A percentile compares a stretch with the other conserved stretches of the same genome.
Conservation (phyloP, 2,888 invertebrate species). For the Ceriagrion tenellum region DNA sequence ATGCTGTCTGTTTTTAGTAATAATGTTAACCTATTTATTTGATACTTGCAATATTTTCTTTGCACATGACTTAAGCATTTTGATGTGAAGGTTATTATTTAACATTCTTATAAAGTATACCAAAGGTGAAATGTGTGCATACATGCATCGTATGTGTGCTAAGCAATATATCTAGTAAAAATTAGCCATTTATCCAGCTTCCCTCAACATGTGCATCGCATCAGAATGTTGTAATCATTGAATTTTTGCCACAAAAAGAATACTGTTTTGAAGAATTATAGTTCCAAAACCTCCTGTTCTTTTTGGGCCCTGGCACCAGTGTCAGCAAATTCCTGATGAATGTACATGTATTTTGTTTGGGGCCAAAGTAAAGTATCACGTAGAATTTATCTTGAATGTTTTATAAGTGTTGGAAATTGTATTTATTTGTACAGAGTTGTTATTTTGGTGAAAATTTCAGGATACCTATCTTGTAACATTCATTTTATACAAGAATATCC, state of each 20-base stretch:
- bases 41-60: background rate
- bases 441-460: too few relatives aligned
- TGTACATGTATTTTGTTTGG: background rate
- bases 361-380: background rate
- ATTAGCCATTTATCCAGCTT: background rate
- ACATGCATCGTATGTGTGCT: background rate
- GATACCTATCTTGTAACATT: too few relatives aligned
- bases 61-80: background rate
- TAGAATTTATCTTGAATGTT: background rate
- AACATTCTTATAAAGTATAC: background rate
- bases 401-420: too few relatives aligned
- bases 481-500: too few relatives aligned
- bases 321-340: background rate
- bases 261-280: background rate
- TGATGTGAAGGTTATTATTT: background rate
- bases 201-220: background rate
- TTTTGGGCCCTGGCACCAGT: background rate
- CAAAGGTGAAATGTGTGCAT: background rate
- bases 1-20: background rate
- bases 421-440: too few relatives aligned
- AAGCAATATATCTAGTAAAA: background rate
- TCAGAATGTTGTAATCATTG: background rate
- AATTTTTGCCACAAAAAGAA: background rate
- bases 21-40: background rate
- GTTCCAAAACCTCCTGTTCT: background rate